Evolutionary conservation across 2,797 vertebrate species (phyloP).

Genomic region (Antrozous pallidus): DNA sequence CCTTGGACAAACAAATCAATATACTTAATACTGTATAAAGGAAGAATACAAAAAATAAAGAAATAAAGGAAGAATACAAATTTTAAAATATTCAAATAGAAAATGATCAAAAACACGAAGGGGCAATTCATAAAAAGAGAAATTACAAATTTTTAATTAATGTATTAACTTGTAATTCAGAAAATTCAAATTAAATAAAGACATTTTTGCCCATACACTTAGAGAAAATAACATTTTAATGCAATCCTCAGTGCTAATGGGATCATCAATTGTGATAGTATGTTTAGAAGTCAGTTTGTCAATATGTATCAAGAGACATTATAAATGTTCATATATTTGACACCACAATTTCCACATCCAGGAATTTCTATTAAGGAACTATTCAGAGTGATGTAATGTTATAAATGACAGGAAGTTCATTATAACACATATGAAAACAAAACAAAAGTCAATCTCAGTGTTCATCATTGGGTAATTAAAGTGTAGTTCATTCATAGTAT

Average conservation of each 20-base stretch:
- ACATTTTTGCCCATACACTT: not conserved
- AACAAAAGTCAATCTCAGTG: not conserved
- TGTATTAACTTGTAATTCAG: slow-evolving; percentile 11
- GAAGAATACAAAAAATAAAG: not conserved
- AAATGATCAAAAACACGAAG: not conserved
- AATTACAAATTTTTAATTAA: slow-evolving; percentile 20
- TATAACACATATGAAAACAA: not conserved
- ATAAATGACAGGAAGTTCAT: not conserved
- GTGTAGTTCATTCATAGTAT: not conserved
- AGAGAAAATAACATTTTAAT: not conserved
- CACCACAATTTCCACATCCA: slow-evolving; percentile 26
- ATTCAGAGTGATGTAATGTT: not conserved
- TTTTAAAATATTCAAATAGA: not conserved
- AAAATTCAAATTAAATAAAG: slow-evolving; percentile 30
- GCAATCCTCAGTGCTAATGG: not conserved
- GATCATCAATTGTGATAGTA: not conserved
- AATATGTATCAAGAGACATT: not conserved
- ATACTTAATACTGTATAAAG: not conserved
- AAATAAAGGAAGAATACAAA: not conserved
- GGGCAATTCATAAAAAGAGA: not conserved
- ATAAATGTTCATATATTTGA: slow-evolving; percentile 31
- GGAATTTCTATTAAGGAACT: slow-evolving; percentile 28
- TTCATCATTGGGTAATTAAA: slow-evolving; percentile 12
- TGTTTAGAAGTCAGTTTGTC: not conserved
- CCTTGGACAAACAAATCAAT: not conserved